Base-by-base conservation (phyloP, 2,888 invertebrate species). In the Nipponacmea schrenckii region DNA sequence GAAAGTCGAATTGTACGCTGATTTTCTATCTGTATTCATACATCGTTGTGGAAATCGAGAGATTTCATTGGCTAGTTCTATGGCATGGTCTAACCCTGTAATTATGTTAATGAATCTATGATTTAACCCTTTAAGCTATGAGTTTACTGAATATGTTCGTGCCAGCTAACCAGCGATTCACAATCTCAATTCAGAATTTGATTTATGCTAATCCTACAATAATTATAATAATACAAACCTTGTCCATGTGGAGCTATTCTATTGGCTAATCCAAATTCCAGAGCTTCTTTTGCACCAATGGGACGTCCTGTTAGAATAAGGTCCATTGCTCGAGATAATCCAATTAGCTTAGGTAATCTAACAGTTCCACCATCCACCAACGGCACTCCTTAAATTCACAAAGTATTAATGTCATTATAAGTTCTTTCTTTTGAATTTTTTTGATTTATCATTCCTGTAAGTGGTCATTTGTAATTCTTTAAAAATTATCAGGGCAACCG, bases 281-380 rank as follows among this genome's bases (percentile, higher is more conserved):
- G 88, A 0, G 97, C 97, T 86, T 96, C 96, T 70, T 93, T 91
- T 0, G 94, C 94, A 17, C 89, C 90, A 3, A 97, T 92, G 2
- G 92, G 91, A 64, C 96, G 91, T 0, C 97, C 97, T 0, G 96
- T 96, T n/a, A 97, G 90, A 70, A 97, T 93, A 70, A 97, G 87
- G 86, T 98, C 97, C 77, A 97, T 89, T 0, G 97, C 96, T 80
- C 94, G 91, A 0, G 96, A 94, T 62, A 96, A 90, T 0, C 97
- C 97, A 74, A 98, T 92, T 83, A 95, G 91, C 0, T 94, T 92
- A 39, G 95, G 94, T 50, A 98, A 90, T n/a, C 96, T 85, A 0
- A 94, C 93, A 0, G 94, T 95, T 12, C 96, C 96, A 26, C 93
- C 94, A 86, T 96, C 92, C 68, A 95, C 91, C 78, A 94, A 91